Evolutionary conservation across 2,888 invertebrate species (phyloP), one percentile per base, ranked within the genome.

Genomic region (Cephus sareptanus): DNA sequence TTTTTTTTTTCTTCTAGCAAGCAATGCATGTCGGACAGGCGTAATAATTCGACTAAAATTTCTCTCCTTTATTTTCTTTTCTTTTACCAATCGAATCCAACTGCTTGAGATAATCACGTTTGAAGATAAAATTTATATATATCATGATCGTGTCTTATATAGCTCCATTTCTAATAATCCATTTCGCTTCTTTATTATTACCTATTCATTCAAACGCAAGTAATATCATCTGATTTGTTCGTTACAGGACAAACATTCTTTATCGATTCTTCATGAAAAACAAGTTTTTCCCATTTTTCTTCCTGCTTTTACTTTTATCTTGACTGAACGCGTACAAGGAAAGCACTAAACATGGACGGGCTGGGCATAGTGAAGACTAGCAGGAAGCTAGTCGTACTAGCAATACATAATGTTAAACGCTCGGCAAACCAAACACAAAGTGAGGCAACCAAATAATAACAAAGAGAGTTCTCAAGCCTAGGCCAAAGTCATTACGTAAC

Each of bases 281-380:
- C 23, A 23, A 23, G 23, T 9, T 23, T 0, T 23, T 15, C 23
- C 15, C 9, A 23, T 56, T 9, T 23, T 23, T 2, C 23, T 23
- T 56, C 23, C 9, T 56, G 12, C 71, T 31, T 71, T 13, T 30
- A 12, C 37, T 69, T 40, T 69, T 40, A 34, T 56, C 37, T 75
- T 70, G 23, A 69, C 83, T 74, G 77, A 84, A 74, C 83, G 82
- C 84, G 84, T 83, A 84, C 84, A 84, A 87, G 83, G 87, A 83
- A 87, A 85, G 85, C 85, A 86, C 84, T 85, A 84, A 83, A 85
- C 82, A 87, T 89, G 90, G 90, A 90, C 89, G 91, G 91, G 89
- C 30, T 85, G 87, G 86, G 89, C 90, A 80, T 89, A 89, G 89
- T 87, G 85, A 85, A 82, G 89, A 90, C 90, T 90, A 91, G 89